Evolutionary conservation across 2,113 vertebrate genomes (phyloP), one percentile per base, ranked within the genome.

Genomic region (Catagonus wagneri): DNA sequence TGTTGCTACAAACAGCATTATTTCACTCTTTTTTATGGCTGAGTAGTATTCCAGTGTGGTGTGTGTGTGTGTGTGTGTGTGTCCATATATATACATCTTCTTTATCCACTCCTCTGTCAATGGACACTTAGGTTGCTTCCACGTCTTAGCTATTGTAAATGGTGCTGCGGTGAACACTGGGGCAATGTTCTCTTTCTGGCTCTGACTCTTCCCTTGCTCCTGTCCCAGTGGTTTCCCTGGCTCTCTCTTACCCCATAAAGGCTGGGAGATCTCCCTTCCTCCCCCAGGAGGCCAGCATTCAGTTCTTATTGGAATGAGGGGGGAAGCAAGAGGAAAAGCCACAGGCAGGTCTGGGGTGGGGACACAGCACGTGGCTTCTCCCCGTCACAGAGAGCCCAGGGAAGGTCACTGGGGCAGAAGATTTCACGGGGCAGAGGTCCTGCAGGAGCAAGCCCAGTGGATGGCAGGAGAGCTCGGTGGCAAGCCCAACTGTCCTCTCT

Each of bases 401-500:
- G 60, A 76, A 56, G 16, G 39, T 3, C 16, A 16, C 81, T 66
- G 56, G 22, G 44, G 19, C 12, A 2, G 75, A 87, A 90, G 44
- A 52, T 36, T 58, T 25, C 4, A 58, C 56, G 56, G 44, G 66
- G 25, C n/a, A 54, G 65, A 85, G 63, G 60, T 4, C 52, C 92
- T 60, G 27, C 32, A 54, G 61, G 19, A 71, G 39, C 54, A 52
- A 80, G 78, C 52, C 6, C 23, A 34, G 39, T 23, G 11, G 29
- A 29, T 17, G 20, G 29, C 19, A 14, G 11, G 34, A 0, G 0
- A 39, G 3, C 17, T 44, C 1, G 19, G 19, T 74, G 14, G 32
- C 36, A 25, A 65, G 13, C 12, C 81, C 17, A 76, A 50, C 50
- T 36, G 36, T 9, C 61, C 29, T 36, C 56, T 61, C 52, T 56